A percentile compares a stretch with the other conserved stretches of the same genome.
These are phyloP conservation scores for Stichodactyla helianthus DNA, from an alignment of 64 coral and sea anemone species.

Conservation along the genomic window DNA sequence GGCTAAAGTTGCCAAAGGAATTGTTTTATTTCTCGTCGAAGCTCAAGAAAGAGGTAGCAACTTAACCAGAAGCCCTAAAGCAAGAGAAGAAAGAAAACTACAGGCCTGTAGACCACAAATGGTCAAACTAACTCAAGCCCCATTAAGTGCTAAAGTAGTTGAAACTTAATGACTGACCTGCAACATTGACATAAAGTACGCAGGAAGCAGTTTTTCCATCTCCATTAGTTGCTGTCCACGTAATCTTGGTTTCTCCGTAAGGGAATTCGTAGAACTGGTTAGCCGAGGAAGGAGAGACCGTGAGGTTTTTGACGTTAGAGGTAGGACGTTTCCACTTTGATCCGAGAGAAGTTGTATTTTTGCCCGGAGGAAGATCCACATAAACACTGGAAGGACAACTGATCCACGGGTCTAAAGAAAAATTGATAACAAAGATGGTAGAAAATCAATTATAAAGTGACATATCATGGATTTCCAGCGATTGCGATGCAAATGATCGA, in stretches of 20 bases:
- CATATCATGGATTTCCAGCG: too few relatives aligned
- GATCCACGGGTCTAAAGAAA: background rate
- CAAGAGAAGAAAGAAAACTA: too few relatives aligned
- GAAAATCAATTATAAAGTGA: too few relatives aligned
- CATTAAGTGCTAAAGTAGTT: too few relatives aligned
- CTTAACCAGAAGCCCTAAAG: too few relatives aligned
- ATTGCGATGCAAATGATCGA: too few relatives aligned
- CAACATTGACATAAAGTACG: background rate
- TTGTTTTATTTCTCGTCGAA: too few relatives aligned
- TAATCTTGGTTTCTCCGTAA: background rate
- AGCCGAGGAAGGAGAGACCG: background rate
- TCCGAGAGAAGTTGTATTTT: background rate
- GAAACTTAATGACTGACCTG: background rate
- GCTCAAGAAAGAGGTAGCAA: too few relatives aligned
- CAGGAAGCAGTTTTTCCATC: background rate
- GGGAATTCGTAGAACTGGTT: background rate
- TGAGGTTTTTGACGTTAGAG: background rate
- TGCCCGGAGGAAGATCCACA: background rate
- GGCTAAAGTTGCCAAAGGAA: too few relatives aligned
- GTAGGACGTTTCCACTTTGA: constrained; percentile 3
- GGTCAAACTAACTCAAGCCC: too few relatives aligned
- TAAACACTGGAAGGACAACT: background rate
- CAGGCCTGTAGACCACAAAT: too few relatives aligned
- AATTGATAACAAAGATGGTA: background rate
- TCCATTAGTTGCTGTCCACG: background rate